phyloP scores from a whole-genome alignment of 35 echinoderm and acorn worm genomes.

The Hemicentrotus pulcherrimus region DNA sequence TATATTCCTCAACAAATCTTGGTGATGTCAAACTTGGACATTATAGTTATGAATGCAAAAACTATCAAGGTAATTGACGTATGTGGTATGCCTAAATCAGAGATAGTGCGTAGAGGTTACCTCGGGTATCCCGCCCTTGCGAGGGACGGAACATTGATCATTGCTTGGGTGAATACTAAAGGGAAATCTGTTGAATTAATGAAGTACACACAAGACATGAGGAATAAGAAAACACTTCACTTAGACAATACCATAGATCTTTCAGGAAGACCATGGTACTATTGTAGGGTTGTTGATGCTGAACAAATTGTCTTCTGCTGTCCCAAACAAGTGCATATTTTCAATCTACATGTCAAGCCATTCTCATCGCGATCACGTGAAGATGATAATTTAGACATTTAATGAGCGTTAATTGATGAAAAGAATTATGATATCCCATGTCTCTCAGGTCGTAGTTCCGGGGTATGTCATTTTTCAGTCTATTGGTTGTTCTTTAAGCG shows the following conservation, averaged over 20 bases:
- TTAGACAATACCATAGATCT: not conserved
- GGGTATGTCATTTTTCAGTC: no score
- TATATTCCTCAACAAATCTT: not conserved
- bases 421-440: no score
- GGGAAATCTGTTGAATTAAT: not conserved
- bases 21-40: not conserved
- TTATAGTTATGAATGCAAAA: not conserved
- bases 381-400: no score
- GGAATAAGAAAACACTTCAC: not conserved
- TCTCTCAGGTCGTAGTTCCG: no score
- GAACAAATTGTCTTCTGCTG: not conserved
- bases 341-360: not conserved
- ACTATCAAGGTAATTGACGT: not conserved
- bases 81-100: not conserved
- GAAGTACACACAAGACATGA: not conserved
- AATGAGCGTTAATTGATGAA: no score
- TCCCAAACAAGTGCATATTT: not conserved
- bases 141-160: not conserved
- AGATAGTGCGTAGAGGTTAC: not conserved
- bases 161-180: not conserved
- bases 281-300: not conserved
- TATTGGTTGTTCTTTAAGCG: no score
- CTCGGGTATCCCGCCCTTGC: not conserved
- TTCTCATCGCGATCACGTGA: not conserved
- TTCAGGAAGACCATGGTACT: not conserved